Conservation (phyloP, 2,888 invertebrate genomes). For the Orthonevra nobilis region DNA sequence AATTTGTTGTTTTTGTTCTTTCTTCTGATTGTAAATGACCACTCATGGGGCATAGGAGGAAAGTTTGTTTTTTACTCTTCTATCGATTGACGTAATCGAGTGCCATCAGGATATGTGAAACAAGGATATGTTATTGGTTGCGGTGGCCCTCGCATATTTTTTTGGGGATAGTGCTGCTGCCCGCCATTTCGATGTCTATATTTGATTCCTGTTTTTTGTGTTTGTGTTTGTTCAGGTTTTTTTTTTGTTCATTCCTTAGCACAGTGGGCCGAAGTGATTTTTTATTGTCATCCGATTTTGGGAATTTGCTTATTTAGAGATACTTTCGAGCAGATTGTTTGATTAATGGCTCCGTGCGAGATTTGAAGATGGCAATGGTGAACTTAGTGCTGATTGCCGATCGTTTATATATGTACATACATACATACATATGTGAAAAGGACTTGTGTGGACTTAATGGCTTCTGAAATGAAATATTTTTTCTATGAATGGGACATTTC, state of each 20-base stretch:
- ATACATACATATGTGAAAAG: conserved; percentile 36
- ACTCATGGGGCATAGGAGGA: conserved; percentile 51
- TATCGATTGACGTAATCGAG: conserved; percentile 69
- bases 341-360: conserved; percentile 63
- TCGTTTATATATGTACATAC: too few species aligned
- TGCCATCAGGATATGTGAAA: conserved; percentile 62
- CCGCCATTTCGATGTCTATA: conserved; percentile 61
- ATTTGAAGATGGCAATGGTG: conserved; percentile 40
- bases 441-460: conserved; percentile 64
- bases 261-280: conserved; percentile 63
- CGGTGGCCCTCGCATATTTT: conserved; percentile 36
- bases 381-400: conserved; percentile 49
- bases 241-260: conserved; percentile 45
- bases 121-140: conserved; percentile 43
- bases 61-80: conserved; percentile 70
- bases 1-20: too few species aligned
- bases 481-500: conserved; percentile 57
- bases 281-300: conserved; percentile 69
- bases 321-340: conserved; percentile 69
- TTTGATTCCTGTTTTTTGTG: conserved; percentile 23
- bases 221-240: conserved; percentile 54
- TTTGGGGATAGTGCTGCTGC: conserved; percentile 31
- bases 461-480: conserved; percentile 41
- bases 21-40: conserved; percentile 62
- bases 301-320: conserved; percentile 70